These are phyloP conservation scores for Nannobrachium achirus DNA, from an alignment of 2,113 vertebrate species.

Conservation along the genomic window DNA sequence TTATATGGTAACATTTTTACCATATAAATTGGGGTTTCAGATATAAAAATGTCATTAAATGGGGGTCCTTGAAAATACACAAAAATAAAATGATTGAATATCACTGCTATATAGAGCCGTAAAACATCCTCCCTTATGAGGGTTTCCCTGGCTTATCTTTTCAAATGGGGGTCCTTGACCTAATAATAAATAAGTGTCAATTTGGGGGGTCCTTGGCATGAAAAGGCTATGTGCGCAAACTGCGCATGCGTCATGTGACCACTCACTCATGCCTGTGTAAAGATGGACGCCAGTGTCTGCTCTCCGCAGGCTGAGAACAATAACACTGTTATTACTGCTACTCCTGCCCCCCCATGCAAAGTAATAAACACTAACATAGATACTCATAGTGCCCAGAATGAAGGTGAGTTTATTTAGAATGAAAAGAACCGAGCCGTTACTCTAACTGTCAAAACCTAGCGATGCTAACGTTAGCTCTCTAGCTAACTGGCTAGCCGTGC, in stretches of 20 bases:
- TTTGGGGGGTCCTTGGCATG: too few species aligned
- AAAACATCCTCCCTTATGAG: too few species aligned
- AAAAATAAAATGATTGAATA: too few species aligned
- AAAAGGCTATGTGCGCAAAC: neutral
- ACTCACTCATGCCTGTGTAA: conserved; percentile 33
- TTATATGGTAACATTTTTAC: too few species aligned
- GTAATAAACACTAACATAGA: conserved; percentile 82
- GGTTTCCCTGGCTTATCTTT: too few species aligned
- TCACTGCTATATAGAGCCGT: too few species aligned
- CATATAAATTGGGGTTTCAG: too few species aligned
- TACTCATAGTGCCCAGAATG: conserved; percentile 75
- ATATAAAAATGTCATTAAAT: too few species aligned
- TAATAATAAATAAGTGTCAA: too few species aligned
- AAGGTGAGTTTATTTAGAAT: conserved; percentile 82
- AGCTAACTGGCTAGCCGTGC: conserved; percentile 58
- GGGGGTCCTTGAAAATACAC: too few species aligned
- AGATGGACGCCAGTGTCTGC: conserved; percentile 71
- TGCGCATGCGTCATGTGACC: conserved; percentile 43
- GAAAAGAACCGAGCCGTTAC: conserved; percentile 47
- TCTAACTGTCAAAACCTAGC: conserved; percentile 26
- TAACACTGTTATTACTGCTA: conserved; percentile 45
- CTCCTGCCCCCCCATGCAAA: conserved; percentile 74
- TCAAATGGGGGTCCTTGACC: too few species aligned
- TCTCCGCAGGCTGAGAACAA: conserved; percentile 66
- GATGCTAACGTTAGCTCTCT: conserved; percentile 51